phyloP scores from a whole-genome alignment of 2,113 vertebrate genomes.

The Manacus vitellinus region DNA sequence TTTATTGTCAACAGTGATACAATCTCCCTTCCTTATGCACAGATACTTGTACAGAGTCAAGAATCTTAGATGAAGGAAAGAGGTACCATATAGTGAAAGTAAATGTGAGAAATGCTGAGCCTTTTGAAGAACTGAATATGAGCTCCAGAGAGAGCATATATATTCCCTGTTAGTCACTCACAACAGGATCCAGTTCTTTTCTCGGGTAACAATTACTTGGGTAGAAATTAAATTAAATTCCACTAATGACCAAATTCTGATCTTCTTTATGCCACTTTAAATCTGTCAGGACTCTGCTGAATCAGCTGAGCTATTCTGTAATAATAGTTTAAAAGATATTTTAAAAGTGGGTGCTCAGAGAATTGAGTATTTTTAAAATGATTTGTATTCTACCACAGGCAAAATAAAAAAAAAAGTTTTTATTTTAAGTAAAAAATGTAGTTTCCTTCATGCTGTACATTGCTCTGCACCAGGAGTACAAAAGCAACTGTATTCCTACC shows the following conservation, averaged over 20 bases:
- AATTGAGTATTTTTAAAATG: neutral
- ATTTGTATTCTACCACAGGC: neutral
- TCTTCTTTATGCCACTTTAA: neutral
- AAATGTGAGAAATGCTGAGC: neutral
- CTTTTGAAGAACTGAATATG: neutral
- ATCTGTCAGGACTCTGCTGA: neutral
- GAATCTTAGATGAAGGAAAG: neutral
- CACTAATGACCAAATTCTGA: neutral
- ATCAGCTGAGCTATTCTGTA: neutral
- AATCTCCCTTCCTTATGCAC: conserved; percentile 17
- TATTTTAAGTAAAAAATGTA: neutral
- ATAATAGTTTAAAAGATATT: neutral
- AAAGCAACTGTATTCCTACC: neutral
- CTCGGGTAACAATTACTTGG: neutral
- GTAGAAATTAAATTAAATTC: neutral
- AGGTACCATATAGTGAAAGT: neutral
- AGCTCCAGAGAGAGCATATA: neutral
- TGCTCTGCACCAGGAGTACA: neutral
- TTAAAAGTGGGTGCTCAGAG: neutral
- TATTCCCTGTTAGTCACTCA: neutral
- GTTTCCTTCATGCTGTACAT: neutral
- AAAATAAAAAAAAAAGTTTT: neutral
- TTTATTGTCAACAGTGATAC: conserved; percentile 60
- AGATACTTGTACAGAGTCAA: neutral
- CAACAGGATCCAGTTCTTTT: neutral